phyloP scores from a whole-genome alignment of 2,888 invertebrate species.

The Nymphalis polychloros region DNA sequence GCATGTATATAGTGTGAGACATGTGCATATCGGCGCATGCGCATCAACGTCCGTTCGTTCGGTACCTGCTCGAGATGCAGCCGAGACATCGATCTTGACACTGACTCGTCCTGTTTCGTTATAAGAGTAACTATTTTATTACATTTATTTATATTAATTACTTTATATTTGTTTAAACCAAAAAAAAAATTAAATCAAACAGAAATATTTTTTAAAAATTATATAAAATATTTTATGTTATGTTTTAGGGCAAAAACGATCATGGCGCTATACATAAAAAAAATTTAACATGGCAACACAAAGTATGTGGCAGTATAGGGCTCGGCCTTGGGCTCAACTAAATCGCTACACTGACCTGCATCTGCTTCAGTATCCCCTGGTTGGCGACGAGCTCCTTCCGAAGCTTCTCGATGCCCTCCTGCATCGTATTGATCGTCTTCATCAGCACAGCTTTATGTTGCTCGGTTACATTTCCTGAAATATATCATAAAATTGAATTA shows the following conservation, averaged over 20 bases:
- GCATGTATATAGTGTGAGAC: conserved; percentile 20
- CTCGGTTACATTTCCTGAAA: conserved; percentile 80
- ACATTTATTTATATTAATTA: conserved; percentile 11
- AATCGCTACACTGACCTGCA: conserved; percentile 61
- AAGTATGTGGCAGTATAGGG: background rate
- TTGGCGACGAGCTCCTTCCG: conserved; percentile 84
- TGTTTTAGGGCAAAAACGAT: no score
- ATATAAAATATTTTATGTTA: background rate
- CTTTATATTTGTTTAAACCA: conserved; percentile 3
- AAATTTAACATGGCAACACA: no score
- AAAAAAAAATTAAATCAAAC: background rate
- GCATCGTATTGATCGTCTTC: conserved; percentile 90
- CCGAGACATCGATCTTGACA: conserved; percentile 69
- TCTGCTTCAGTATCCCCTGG: conserved; percentile 62
- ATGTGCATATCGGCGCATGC: conserved; percentile 34
- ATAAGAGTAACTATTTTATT: conserved; percentile 21
- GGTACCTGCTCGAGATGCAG: conserved; percentile 72
- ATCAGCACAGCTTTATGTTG: conserved; percentile 88
- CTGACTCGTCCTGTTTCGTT: conserved; percentile 71
- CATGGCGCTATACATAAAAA: no score
- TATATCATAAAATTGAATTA: background rate
- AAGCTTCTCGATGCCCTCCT: conserved; percentile 90
- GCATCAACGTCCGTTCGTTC: conserved; percentile 56
- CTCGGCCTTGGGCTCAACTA: background rate
- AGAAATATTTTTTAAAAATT: background rate